phyloP scores from a whole-genome alignment of 2,888 invertebrate genomes.

The Dynastes hyllus region DNA sequence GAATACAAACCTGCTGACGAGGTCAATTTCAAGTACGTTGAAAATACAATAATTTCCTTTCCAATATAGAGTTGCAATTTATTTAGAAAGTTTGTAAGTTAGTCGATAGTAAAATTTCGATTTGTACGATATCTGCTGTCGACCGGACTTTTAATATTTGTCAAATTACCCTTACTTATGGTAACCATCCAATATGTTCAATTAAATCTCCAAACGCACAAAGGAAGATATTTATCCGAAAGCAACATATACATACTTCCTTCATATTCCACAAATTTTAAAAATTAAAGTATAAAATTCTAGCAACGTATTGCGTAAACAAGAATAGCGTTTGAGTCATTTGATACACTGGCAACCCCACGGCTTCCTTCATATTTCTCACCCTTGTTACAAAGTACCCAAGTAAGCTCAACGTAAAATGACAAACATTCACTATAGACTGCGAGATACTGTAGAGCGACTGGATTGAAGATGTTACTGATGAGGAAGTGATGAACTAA shows the following conservation, averaged over 20 bases:
- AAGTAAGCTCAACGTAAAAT: slow-evolving; percentile 50
- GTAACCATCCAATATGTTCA: no score
- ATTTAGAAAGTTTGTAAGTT: no score
- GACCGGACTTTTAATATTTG: no score
- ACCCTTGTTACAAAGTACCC: slow-evolving; percentile 52
- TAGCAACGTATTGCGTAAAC: slow-evolving; percentile 8
- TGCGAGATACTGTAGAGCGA: slow-evolving; percentile 5
- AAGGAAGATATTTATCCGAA: not conserved
- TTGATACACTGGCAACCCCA: slow-evolving; percentile 40
- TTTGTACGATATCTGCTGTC: no score
- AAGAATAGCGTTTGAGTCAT: slow-evolving; percentile 19
- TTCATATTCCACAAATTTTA: not conserved
- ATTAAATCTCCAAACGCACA: no score
- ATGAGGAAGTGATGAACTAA: no score
- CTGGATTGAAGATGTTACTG: not conserved
- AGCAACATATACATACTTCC: not conserved
- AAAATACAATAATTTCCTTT: no score
- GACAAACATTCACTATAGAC: slow-evolving; percentile 46
- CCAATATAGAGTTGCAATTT: no score
- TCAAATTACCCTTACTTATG: no score
- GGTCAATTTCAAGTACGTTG: no score
- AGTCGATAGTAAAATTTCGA: no score
- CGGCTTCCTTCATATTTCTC: slow-evolving; percentile 46
- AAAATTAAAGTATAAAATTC: not conserved
- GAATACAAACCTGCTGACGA: no score